Conservation (phyloP, 2,888 invertebrate genomes). For the Stomorhina lunata region DNA sequence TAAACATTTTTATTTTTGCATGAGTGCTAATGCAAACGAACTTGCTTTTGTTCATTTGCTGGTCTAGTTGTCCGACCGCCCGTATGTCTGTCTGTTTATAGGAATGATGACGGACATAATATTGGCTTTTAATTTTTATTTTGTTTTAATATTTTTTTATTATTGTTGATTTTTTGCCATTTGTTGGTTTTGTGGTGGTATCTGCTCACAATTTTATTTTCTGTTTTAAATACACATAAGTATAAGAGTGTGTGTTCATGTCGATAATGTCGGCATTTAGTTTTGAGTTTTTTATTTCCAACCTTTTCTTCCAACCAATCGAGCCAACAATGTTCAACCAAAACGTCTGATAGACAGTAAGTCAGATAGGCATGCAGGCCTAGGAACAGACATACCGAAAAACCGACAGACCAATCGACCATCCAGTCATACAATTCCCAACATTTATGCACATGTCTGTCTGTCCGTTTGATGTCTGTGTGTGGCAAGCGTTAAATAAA, state of each 20-base stretch:
- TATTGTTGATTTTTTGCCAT: constrained; percentile 6
- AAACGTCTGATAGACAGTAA: constrained; percentile 13
- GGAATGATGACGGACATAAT: constrained; percentile 32
- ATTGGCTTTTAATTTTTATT: constrained; percentile 50
- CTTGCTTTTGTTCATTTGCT: background rate
- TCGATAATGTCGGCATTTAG: constrained; percentile 59
- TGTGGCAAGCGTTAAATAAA: constrained; percentile 65
- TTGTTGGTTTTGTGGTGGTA: constrained; percentile 38
- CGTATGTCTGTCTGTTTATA: constrained; percentile 4
- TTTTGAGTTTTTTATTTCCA: constrained; percentile 47
- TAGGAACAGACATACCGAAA: background rate
- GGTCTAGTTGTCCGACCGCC: constrained; percentile 35
- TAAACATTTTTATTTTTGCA: background rate
- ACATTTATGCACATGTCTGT: constrained; percentile 10
- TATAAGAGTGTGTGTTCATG: constrained; percentile 34
- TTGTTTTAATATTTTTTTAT: constrained; percentile 4
- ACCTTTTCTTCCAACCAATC: constrained; percentile 29
- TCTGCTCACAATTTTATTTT: constrained; percentile 28
- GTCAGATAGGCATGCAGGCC: background rate
- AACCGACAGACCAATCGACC: background rate
- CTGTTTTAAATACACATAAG: background rate
- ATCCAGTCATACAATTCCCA: background rate
- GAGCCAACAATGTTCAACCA: constrained; percentile 41
- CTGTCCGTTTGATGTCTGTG: constrained; percentile 20
- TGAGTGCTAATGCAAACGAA: background rate